Evolutionary conservation across 30 jellyfish, hydroid and myxozoan genomes (phyloP), one percentile per base, ranked within the genome.

Genomic region (Aurelia coerulea): DNA sequence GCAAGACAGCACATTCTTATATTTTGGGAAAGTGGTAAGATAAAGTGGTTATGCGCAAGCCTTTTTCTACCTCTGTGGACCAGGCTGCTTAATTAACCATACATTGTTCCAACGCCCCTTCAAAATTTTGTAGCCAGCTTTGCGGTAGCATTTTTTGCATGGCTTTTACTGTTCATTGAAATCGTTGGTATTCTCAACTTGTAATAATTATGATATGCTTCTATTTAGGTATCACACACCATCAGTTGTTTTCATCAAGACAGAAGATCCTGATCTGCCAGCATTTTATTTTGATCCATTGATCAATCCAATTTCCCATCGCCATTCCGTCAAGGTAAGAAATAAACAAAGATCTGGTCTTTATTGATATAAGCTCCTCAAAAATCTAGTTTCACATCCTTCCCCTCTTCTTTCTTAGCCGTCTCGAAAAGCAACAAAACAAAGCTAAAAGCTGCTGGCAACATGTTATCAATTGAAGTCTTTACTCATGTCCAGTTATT

Each of bases 251-350:
- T 95, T 95, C 86, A 95, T 95, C 90, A 95, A 95, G 74, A 95
- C 99, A 52, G 99, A 95, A 81, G 99, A 95, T 77, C 99, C 99
- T 0, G 99, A 95, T 85, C 59, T 95, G 62, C 99, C 99, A 15
- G 99, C 99, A 62, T 95, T 95, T 77, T 95, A 95, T 56, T 95
- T 95, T 80, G 99, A 95, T 86, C 99, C 99, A 2, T 83, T 95
- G 67, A 95, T 95, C 71, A 95, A 95, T 82, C 99, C 99, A 23
- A 95, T 95, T 19, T 96, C 99, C 5, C 99, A 95, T 68, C 95
- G 99, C 12, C 97, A 95, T 65, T 78, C 89, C 42, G 86, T 90
- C 70, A 95, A 95, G 97, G 99, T 95, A 58, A 46, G 87, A 29
- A 4, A 16, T n/a, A n/a, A n/a, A n/a, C n/a, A n/a, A n/a, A n/a